A percentile compares a stretch with the other conserved stretches of the same genome.
Conservation (phyloP, 2,113 vertebrate genomes). For the Phalacrocorax brasilianus region DNA sequence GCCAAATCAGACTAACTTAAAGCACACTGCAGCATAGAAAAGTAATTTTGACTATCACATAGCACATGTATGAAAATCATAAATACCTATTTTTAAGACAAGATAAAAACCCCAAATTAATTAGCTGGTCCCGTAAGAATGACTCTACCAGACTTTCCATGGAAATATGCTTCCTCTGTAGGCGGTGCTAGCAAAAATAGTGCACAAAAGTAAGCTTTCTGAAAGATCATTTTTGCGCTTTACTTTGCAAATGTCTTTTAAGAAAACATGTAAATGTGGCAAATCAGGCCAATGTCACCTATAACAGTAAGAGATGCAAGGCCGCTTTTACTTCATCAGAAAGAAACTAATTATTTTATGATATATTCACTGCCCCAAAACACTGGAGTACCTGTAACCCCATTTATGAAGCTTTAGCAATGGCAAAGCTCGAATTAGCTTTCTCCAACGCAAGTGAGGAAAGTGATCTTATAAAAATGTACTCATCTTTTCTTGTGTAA, state of each 20-base stretch:
- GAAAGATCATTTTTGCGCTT: background rate
- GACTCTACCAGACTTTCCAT: background rate
- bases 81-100: background rate
- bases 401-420: background rate
- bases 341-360: background rate
- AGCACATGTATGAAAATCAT: background rate
- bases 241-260: background rate
- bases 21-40: background rate
- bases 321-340: fast-evolving
- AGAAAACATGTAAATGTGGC: background rate
- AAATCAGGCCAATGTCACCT: background rate
- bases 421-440: background rate
- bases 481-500: background rate
- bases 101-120: background rate
- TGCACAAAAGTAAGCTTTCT: background rate
- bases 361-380: background rate
- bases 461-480: background rate
- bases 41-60: background rate
- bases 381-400: background rate
- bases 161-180: background rate
- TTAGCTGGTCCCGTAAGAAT: background rate
- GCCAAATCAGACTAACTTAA: background rate
- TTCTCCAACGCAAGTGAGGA: background rate
- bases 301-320: background rate
- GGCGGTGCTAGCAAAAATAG: background rate